Base-by-base conservation (phyloP, 2,888 invertebrate species). In the Xestia sexstrigata region DNA sequence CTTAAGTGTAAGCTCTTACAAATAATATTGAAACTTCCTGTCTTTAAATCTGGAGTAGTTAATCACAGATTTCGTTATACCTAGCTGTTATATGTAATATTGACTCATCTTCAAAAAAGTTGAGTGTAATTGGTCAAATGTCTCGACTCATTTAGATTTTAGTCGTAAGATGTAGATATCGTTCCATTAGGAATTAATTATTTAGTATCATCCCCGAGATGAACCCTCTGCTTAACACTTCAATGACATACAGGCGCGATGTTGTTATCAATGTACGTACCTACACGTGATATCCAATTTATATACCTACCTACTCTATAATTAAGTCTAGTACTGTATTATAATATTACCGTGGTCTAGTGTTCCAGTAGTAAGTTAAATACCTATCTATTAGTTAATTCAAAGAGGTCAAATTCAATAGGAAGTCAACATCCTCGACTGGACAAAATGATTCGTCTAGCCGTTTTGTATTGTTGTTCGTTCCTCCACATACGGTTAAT, bases 11-110 rank as follows among this genome's bases (percentile, higher is more conserved):
- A 15, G 52, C 42, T 70, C 62, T 69, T 62, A 55, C n/a, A 39
- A 62, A 55, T 62, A 42, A 65, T 42, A 62, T 62, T 49, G 30
- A 30, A 67, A 63, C 76, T 70, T 85, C 86, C 76, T 70, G 72
- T 58, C 69, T 82, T 63, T 13, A 70, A 60, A 60, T 55, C 9
- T 49, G 23, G 26, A 75, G 69, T 66, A 26, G 62, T 35, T 52
- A 35, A 60, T 79, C 39, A 70, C 62, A 67, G 42, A 47, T 69
- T 84, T 68, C 3, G 30, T 60, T 74, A 26, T 35, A 55, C 39
- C 6, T n/a, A 47, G 45, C 11, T n/a, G 7, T 7, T 35, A 45
- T 67, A 35, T 35, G 35, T 35, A 5, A 35, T 35, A 45, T 30
- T 39, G 26, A 60, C 9, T 77, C 26, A 75, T 39, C 26, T 17